Conservation (phyloP, 1,140 invertebrate genomes). For the Aplysia californica region DNA sequence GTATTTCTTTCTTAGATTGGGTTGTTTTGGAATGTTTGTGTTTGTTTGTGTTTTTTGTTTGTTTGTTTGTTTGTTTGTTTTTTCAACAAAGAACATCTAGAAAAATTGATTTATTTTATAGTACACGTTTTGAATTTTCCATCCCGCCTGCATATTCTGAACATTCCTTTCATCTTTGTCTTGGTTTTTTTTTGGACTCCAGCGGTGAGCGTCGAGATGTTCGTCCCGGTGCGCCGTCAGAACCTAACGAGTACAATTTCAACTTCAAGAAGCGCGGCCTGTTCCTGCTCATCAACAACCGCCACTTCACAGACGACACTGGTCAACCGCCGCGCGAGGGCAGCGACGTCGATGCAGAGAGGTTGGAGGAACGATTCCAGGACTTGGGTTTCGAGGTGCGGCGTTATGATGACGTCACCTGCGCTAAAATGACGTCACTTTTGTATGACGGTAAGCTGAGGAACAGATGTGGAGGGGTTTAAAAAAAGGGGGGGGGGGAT, state of each 20-base stretch:
- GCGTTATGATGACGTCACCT: conserved; percentile 73
- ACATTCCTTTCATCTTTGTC: too few species aligned
- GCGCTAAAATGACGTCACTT: conserved; percentile 75
- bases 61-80: too few species aligned
- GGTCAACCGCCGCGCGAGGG: conserved; percentile 71
- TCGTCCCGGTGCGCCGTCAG: conserved; percentile 57
- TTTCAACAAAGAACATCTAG: too few species aligned
- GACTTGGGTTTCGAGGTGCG: conserved; percentile 81
- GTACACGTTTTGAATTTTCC: too few species aligned
- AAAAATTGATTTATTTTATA: too few species aligned
- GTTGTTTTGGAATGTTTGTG: too few species aligned
- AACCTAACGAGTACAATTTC: conserved; percentile 73
- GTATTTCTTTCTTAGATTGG: too few species aligned
- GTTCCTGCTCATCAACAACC: conserved; percentile 93
- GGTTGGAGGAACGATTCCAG: conserved; percentile 73
- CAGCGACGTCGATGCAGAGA: conserved; percentile 76
- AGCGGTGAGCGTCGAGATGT: conserved; percentile 54
- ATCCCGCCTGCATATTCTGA: too few species aligned
- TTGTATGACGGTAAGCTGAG: conserved; percentile 69
- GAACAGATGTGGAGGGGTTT: too few species aligned
- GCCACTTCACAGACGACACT: conserved; percentile 68
- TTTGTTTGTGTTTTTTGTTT: too few species aligned
- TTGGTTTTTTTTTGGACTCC: too few species aligned
- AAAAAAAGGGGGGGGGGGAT: too few species aligned
- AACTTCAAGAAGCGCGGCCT: conserved; percentile 83